Evolutionary conservation across 2,113 vertebrate genomes (phyloP), one percentile per base, ranked within the genome.

Genomic region (Columba janthina): DNA sequence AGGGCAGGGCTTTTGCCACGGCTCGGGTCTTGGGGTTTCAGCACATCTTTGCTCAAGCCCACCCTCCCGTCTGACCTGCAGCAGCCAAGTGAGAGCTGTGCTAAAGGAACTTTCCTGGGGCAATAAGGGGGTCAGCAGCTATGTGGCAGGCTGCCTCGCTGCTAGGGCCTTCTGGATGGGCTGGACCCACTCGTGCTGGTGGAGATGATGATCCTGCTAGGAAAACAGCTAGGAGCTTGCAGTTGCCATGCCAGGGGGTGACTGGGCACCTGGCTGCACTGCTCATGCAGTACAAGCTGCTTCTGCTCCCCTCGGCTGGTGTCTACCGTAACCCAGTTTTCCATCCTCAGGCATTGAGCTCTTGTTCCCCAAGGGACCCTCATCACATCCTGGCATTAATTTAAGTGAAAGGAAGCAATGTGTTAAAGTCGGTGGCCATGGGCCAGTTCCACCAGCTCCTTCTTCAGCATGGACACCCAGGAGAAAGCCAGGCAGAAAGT

Each of bases 191-290:
- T 62, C 6, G 0, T 1, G 2, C 28, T 22, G 38, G 16, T 12
- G 40, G 24, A 51, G 46, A 38, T 32, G 69, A 28, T 7, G 51
- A 32, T 51, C 31, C 24, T 28, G 28, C 46, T 28, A 53, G 74
- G 40, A 57, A 44, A 38, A 32, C 31, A 12, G 3, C 38, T 2
- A 15, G 38, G 40, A 66, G 11, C 28, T 28, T 11, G 48, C 10
- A 34, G 72, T 51, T 4, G 0, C 36, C 0, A 0, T 54, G 58
- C 12, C 1, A 1, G 20, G 11, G 32, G 1, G 42, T 38, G 13
- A 12, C 36, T 5, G 1, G 51, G 65, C 9, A 15, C 13, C 73
- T 51, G 17, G 22, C 12, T 2, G 0, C 2, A 0, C 19, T 60
- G 51, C 25, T 44, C 8, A 8, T 9, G 10, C 31, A 36, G 8